Evolutionary conservation across 2,888 invertebrate species (phyloP).

Genomic region (Andricus curvator): DNA sequence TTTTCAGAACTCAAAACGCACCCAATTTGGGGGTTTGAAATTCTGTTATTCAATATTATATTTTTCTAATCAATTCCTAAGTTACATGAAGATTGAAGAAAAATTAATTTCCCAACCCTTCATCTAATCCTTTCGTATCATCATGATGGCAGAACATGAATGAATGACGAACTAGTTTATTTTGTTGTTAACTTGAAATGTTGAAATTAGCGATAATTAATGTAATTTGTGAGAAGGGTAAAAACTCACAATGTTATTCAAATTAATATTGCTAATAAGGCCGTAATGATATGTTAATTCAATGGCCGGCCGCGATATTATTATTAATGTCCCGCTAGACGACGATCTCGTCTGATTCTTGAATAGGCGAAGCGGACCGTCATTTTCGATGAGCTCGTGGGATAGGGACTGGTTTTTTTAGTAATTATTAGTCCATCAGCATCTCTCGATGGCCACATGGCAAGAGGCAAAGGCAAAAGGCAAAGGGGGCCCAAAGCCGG

Average conservation of each 20-base stretch:
- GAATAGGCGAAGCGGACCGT: constrained; percentile 28
- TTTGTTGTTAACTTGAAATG: background rate
- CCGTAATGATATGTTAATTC: constrained; percentile 34
- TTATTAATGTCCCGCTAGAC: constrained; percentile 39
- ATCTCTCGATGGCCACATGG: constrained; percentile 76
- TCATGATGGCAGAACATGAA: background rate
- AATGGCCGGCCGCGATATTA: constrained; percentile 9
- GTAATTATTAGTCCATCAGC: constrained; percentile 76
- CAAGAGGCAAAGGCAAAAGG: constrained; percentile 61
- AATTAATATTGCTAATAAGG: constrained; percentile 34
- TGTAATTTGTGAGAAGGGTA: background rate
- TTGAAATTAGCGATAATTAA: constrained; percentile 1
- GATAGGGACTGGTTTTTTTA: constrained; percentile 61
- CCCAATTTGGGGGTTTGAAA: no score
- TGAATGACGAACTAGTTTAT: background rate
- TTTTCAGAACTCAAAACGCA: no score
- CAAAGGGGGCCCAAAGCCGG: constrained; percentile 53
- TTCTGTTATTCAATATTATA: no score
- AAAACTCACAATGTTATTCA: constrained; percentile 1
- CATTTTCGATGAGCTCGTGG: constrained; percentile 38
- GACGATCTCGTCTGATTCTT: constrained; percentile 43
- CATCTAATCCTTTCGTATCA: no score
- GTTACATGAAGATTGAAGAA: no score
- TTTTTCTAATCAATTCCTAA: no score
- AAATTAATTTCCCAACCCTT: no score